Percentiles rank a stretch among this genome's conserved stretches.
phyloP scores from a whole-genome alignment of 1,140 invertebrate species.

The Eulimnadia texana region DNA sequence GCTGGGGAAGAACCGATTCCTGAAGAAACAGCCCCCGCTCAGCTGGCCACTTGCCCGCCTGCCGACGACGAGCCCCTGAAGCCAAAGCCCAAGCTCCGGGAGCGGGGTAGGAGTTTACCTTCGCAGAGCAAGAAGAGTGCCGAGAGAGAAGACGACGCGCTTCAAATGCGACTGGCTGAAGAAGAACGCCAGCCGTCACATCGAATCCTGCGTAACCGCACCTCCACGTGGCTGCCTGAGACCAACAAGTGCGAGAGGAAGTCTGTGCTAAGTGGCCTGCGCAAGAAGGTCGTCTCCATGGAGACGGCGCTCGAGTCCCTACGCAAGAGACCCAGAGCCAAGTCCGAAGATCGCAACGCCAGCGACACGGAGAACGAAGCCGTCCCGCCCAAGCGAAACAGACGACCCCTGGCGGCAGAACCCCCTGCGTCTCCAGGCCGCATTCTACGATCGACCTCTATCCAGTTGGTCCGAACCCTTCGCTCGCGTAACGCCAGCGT shows the following conservation, averaged over 20 bases:
- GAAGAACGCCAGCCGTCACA: not conserved
- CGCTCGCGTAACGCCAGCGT: slow-evolving; percentile 3
- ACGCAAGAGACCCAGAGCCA: slow-evolving; percentile 7
- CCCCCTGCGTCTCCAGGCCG: not conserved
- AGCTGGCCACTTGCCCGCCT: too few relatives aligned
- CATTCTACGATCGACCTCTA: slow-evolving; percentile 9
- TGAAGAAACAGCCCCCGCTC: too few relatives aligned
- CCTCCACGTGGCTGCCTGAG: not conserved
- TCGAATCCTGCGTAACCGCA: not conserved
- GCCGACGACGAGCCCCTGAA: not conserved
- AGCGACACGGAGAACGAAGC: slow-evolving; percentile 14
- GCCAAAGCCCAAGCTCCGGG: not conserved
- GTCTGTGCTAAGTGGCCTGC: not conserved
- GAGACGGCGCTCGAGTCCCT: not conserved
- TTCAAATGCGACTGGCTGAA: not conserved
- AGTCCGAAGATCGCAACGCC: slow-evolving; percentile 11
- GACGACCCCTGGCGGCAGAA: not conserved
- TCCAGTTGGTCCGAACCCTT: slow-evolving; percentile 8
- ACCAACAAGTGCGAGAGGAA: slow-evolving; percentile 9
- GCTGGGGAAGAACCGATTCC: too few relatives aligned
- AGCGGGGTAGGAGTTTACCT: not conserved
- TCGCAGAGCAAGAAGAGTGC: not conserved
- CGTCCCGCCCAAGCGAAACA: slow-evolving; percentile 1
- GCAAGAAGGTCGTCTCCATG: not conserved
- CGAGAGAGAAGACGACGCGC: not conserved